phyloP scores from a whole-genome alignment of 2,888 invertebrate genomes.

The Nemapogon koenigi region DNA sequence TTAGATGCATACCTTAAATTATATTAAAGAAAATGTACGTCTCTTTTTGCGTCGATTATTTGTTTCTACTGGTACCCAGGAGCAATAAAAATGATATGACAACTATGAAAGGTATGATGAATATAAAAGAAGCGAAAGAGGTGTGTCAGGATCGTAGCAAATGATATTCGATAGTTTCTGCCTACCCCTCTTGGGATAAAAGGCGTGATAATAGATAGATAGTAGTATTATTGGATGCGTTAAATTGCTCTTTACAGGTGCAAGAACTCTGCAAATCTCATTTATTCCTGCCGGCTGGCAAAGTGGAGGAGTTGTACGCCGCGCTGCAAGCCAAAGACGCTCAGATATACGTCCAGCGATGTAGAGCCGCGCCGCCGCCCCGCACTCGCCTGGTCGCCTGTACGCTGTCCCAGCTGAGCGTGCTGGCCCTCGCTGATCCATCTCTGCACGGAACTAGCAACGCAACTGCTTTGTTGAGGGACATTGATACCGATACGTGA shows the following conservation, averaged over 20 bases:
- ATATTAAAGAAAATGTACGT: too few relatives aligned
- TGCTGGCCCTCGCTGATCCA: conserved; percentile 84
- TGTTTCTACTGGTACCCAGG: too few relatives aligned
- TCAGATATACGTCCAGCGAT: conserved; percentile 90
- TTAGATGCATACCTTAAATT: too few relatives aligned
- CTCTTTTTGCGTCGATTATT: too few relatives aligned
- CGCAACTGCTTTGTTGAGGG: conserved; percentile 74
- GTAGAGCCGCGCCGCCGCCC: conserved; percentile 69
- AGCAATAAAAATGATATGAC: too few relatives aligned
- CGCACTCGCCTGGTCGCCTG: conserved; percentile 81
- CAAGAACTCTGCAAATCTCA: conserved; percentile 82
- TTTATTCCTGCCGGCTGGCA: conserved; percentile 81
- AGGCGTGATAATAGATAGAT: too few relatives aligned
- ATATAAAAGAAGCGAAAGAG: too few relatives aligned
- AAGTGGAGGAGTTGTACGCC: conserved; percentile 88
- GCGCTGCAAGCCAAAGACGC: conserved; percentile 90
- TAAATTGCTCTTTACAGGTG: conserved; percentile 25
- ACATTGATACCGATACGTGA: conserved; percentile 83
- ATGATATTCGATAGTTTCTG: too few relatives aligned
- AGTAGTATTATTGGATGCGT: too few relatives aligned
- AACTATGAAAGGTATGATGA: too few relatives aligned
- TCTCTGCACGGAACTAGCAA: conserved; percentile 82
- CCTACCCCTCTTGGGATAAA: too few relatives aligned
- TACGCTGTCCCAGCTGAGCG: conserved; percentile 72
- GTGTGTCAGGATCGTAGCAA: too few relatives aligned